Percentiles rank a stretch among this genome's conserved stretches.
Conservation (phyloP, 2,797 vertebrate genomes). For the Emys orbicularis region DNA sequence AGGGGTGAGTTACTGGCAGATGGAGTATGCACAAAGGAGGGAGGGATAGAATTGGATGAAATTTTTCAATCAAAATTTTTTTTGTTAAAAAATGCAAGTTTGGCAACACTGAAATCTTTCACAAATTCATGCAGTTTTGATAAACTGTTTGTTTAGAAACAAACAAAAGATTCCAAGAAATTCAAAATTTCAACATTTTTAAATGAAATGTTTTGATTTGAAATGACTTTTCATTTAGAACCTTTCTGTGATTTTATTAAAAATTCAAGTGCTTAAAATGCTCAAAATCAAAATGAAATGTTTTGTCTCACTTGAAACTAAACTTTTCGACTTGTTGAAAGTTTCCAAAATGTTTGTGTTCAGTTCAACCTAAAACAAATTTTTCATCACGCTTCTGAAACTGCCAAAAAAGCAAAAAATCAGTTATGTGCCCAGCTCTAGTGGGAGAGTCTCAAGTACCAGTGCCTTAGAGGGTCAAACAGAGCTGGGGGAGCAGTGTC, state of each 20-base stretch:
- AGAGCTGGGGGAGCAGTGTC: background rate
- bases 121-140: background rate
- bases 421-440: background rate
- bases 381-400: background rate
- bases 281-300: background rate
- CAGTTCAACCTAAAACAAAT: background rate
- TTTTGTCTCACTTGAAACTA: background rate
- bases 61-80: background rate
- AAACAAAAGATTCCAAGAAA: background rate
- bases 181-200: background rate
- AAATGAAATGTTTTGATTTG: background rate
- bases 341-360: background rate
- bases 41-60: background rate
- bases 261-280: background rate
- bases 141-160: background rate
- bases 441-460: background rate
- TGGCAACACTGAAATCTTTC: background rate
- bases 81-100: background rate
- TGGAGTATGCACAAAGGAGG: accelerated
- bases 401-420: background rate
- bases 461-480: background rate
- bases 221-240: background rate
- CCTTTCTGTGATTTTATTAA: background rate
- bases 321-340: background rate
- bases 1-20: background rate